Evolutionary conservation across 2,113 vertebrate species (phyloP), one percentile per base, ranked within the genome.

Genomic region (Aptenodytes forsteri): DNA sequence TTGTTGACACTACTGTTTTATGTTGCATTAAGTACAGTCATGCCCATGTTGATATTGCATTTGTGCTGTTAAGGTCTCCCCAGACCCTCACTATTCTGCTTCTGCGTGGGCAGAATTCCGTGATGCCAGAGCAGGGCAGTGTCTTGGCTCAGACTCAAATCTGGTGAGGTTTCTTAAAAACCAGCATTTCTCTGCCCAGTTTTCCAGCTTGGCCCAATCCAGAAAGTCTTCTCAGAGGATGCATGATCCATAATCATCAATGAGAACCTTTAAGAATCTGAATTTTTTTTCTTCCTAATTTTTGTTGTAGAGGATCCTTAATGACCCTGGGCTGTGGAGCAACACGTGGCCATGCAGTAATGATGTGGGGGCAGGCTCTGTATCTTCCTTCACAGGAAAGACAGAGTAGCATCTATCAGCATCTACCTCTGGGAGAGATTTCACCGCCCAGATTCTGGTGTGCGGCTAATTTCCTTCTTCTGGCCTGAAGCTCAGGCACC

Each of bases 291-390:
- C 29, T 25, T 16, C 16, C 17, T 36, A 5, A 5, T 46, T 69
- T 91, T 92, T 40, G 8, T 23, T 66, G 7, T 25, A 50, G n/a
- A 46, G 2, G 30, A 16, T 25, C 12, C 27, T 46, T n/a, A 44
- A 38, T 15, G 40, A 17, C 13, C 66, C 49, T 20, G 49, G 47
- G 52, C 34, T 81, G 64, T 59, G 49, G 42, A 54, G 17, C 49
- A 42, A 11, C 0, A 7, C 7, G 5, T 42, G 62, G 20, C 2
- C 2, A 27, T 32, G 34, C 3, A 2, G 16, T 22, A 20, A 16
- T 9, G 34, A 19, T 16, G 13, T 16, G 8, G 15, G 13, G 12
- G 11, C 36, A 62, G 56, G 30, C 30, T 61, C 40, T 40, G 36
- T 15, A 3, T 72, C 30, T 54, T 58, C 38, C 16, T 65, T 32